A percentile compares a stretch with the other conserved stretches of the same genome.
Evolutionary conservation across 2,113 vertebrate genomes (phyloP).

Genomic region (Dicerorhinus sumatrensis): DNA sequence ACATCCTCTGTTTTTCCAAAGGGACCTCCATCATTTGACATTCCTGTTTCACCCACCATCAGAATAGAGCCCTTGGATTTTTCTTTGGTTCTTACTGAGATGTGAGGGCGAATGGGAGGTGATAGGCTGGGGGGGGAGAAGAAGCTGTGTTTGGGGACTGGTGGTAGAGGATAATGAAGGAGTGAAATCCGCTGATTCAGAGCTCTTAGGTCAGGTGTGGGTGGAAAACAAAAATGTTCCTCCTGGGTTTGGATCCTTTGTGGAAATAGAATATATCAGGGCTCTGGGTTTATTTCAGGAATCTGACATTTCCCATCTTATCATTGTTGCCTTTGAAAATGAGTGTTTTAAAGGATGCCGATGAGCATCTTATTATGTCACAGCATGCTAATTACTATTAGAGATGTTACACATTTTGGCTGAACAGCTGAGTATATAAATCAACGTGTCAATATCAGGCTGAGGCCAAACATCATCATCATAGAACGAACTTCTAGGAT

Average conservation of each 20-base stretch:
- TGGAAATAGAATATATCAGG: not conserved
- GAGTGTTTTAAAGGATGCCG: conserved; percentile 12
- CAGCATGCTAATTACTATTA: not conserved
- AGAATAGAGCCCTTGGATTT: not conserved
- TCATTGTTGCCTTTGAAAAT: conserved; percentile 45
- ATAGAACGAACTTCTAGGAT: not conserved
- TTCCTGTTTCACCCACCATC: not conserved
- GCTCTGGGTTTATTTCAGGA: conserved; percentile 5
- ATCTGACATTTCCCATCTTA: conserved; percentile 30
- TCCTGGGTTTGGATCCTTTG: not conserved
- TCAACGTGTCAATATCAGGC: not conserved
- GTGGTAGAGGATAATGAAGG: not conserved
- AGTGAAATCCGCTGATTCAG: not conserved
- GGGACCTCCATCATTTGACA: not conserved
- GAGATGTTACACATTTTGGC: not conserved
- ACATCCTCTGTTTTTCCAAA: not conserved
- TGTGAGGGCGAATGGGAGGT: not conserved
- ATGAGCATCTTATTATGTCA: not conserved
- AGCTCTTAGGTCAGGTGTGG: not conserved
- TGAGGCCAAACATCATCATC: not conserved
- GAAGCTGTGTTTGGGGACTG: not conserved
- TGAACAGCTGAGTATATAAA: not conserved
- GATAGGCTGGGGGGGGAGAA: not conserved
- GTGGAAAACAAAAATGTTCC: not conserved
- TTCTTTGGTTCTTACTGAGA: not conserved